Base-by-base conservation (phyloP, 2,888 invertebrate genomes). In the Fragum fragum region DNA sequence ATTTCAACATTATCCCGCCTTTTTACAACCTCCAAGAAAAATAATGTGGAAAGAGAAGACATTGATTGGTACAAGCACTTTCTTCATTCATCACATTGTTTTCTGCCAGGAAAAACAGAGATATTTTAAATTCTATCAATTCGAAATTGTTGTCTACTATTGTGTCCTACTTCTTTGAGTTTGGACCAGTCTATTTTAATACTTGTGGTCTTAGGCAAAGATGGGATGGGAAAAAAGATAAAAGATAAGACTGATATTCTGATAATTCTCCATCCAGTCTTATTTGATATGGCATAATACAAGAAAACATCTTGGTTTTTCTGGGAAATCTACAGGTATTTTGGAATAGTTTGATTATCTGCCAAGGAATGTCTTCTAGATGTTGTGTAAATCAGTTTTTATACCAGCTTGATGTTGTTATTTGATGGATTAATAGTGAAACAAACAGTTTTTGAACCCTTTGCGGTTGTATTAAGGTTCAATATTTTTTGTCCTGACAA, bases 301-400 rank as follows among this genome's bases (percentile, higher is more conserved):
- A 47, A 47, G 47, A n/a, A 18, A 47, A 47, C n/a, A 26, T 66
- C 21, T 42, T 42, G 14, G 36, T 66, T 26, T 42, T 42, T 29
- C 66, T 32, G 18, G 66, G 29, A 66, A 32, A 57, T 57, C 21
- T 42, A 66, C 66, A 66, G 66, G 23, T 66, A 57, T 26, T 23
- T 42, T 21, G 39, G 42, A 66, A 66, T 66, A 66, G 18, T 66
- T 66, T 66, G 66, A 32, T 66, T 1, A 14, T 14, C 14, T 21
- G 66, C 66, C 66, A 66, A 66, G 66, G 66, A 66, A 66, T 66
- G 66, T 66, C 36, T 42, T 42, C 66, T 47, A 66, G 36, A n/a
- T 29, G 63, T n/a, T 23, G 63, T 59, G 26, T 59, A 11, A 28
- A 59, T 63, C n/a, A 36, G 28, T 63, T 57, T 63, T 18, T 36